phyloP scores from a whole-genome alignment of 1,140 invertebrate species.

The Drosophila rhopaloa region DNA sequence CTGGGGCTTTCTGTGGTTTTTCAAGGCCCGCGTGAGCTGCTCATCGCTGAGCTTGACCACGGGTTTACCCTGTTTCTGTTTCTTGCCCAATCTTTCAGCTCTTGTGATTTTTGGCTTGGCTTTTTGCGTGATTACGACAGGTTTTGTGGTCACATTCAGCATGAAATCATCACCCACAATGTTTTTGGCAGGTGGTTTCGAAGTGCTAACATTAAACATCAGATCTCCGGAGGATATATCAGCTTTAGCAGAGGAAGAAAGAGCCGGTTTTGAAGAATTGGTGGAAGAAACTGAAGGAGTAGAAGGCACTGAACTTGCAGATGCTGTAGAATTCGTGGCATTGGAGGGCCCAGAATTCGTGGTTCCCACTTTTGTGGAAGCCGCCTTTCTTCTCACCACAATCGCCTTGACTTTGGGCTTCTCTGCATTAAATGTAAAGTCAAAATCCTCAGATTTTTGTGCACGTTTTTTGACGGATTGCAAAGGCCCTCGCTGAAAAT shows the following conservation, averaged over 20 bases:
- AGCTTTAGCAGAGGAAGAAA: background rate
- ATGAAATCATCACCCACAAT: conserved; percentile 42
- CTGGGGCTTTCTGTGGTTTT: background rate
- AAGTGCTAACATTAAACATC: background rate
- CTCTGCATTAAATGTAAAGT: conserved; percentile 66
- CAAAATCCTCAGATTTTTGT: conserved; percentile 20
- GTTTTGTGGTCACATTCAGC: conserved; percentile 53
- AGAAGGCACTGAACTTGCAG: background rate
- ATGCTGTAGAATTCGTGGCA: background rate
- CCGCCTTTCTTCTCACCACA: conserved; percentile 56
- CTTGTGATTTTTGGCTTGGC: conserved; percentile 37
- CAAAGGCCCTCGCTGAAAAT: background rate
- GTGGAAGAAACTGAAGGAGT: background rate
- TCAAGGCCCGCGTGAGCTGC: conserved; percentile 29
- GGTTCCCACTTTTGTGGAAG: background rate
- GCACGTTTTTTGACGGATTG: conserved; percentile 37
- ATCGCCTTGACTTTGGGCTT: conserved; percentile 73
- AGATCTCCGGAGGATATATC: background rate
- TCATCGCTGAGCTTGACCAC: conserved; percentile 38
- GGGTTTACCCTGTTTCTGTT: conserved; percentile 14
- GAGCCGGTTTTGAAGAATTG: background rate
- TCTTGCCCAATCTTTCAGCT: conserved; percentile 36
- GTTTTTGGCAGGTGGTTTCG: background rate
- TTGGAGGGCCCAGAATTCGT: background rate
- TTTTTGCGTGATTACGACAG: conserved; percentile 5